Evolutionary conservation across 2,113 vertebrate species (phyloP).

Genomic region (Salvator merianae): DNA sequence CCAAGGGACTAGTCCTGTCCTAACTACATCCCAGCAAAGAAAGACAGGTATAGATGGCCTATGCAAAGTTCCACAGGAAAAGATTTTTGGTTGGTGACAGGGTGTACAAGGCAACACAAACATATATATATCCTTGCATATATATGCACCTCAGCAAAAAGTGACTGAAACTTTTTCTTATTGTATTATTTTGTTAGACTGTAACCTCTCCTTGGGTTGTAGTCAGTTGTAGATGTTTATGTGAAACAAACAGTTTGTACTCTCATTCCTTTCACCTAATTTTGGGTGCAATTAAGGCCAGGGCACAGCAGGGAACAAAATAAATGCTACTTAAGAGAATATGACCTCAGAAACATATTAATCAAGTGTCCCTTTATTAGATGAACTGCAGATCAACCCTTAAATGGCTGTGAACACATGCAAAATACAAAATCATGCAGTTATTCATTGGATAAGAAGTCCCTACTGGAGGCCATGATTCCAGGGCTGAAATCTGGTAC

Average conservation of each 20-base stretch:
- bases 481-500: background rate
- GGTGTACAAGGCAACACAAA: background rate
- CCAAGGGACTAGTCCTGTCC: no score
- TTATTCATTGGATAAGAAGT: background rate
- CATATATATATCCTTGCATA: background rate
- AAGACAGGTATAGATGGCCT: background rate
- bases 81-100: no score
- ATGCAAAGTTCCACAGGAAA: background rate
- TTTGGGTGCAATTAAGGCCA: background rate
- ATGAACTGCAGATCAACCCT: background rate
- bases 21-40: background rate
- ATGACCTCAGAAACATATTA: background rate
- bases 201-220: background rate
- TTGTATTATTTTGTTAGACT: no score
- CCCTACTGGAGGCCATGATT: background rate
- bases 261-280: background rate
- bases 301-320: background rate
- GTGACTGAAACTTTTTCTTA: background rate
- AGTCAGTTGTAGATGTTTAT: background rate
- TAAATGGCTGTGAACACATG: background rate
- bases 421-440: no score
- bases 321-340: background rate
- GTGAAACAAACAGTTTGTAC: background rate
- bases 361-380: background rate
- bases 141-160: background rate